Conservation (phyloP, 1,140 invertebrate species). For the Penaeus japonicus region DNA sequence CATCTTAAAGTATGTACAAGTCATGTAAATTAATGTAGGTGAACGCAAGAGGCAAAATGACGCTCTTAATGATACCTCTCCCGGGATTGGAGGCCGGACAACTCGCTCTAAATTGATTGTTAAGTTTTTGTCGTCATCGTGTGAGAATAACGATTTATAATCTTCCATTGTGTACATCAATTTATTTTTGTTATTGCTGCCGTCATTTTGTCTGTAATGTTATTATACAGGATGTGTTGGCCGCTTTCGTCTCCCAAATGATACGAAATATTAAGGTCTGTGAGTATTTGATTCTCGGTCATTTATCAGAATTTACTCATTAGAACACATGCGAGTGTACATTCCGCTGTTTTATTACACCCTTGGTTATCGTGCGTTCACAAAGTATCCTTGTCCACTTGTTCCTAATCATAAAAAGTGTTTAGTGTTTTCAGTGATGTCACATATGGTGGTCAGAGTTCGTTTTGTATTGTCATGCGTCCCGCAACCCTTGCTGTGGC, state of each 20-base stretch:
- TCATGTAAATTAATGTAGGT: constrained; percentile 50
- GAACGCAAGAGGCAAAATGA: constrained; percentile 14
- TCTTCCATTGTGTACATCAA: not conserved
- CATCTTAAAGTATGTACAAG: constrained; percentile 25
- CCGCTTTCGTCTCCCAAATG: too few species aligned
- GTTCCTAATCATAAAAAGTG: too few species aligned
- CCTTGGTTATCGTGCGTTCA: not conserved
- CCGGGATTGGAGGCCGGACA: not conserved
- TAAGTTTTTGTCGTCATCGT: constrained; percentile 15
- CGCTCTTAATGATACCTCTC: constrained; percentile 35
- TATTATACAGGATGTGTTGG: too few species aligned
- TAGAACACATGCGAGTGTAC: too few species aligned
- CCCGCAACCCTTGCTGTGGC: not conserved
- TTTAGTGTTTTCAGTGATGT: not conserved
- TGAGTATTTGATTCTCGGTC: too few species aligned
- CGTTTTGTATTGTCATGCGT: constrained; percentile 7
- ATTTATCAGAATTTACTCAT: too few species aligned
- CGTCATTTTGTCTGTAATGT: too few species aligned
- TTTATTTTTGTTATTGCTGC: too few species aligned
- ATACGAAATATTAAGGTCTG: too few species aligned
- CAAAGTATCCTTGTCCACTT: not conserved
- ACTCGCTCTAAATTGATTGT: constrained; percentile 1
- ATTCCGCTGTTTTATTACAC: not conserved
- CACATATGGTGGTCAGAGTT: constrained; percentile 3
- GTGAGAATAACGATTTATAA: not conserved